Evolutionary conservation across 2,113 vertebrate genomes (phyloP), one percentile per base, ranked within the genome.

Genomic region (Notothenia rossii): DNA sequence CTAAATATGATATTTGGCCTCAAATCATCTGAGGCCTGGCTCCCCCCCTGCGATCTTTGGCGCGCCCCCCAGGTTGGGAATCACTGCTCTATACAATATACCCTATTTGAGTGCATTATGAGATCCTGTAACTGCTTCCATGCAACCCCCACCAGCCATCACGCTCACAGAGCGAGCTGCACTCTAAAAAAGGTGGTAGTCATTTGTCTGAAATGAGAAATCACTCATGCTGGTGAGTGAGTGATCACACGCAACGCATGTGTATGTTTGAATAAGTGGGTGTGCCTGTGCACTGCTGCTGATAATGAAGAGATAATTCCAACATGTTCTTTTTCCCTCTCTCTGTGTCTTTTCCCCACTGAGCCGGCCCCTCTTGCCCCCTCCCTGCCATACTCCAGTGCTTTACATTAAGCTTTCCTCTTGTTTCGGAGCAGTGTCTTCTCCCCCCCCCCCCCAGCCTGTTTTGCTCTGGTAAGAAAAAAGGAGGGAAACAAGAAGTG

Each of bases 351-450:
- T 70, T 56, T 53, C 72, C 83, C 1, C 55, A 25, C 50, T 9
- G 62, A 82, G 75, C 68, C 81, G 60, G 63, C 75, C 73, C 77
- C 81, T 67, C 64, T 78, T 64, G 69, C 72, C 85, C 81, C 65
- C 88, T 82, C 78, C 83, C 83, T 65, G 74, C 75, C 80, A 90
- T 81, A 87, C 87, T 89, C 83, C 90, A 85, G 18, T 86, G 86
- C 81, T 84, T 89, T 93, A 89, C 74, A 85, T 89, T 89, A 90
- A 83, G 87, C 91, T 73, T 53, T 72, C 85, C 84, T 92, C 91
- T 91, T 91, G 84, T 92, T 91, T 90, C 81, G 80, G 65, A 78
- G 53, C 75, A 50, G 82, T 91, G 86, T 89, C 72, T 89, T 92
- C 91, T 81, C 68, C 90, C 88, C 86, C 65, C 81, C 92, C 92